These are phyloP conservation scores for Ara ararauna DNA, from an alignment of 2,797 vertebrate genomes.

Conservation along the genomic window DNA sequence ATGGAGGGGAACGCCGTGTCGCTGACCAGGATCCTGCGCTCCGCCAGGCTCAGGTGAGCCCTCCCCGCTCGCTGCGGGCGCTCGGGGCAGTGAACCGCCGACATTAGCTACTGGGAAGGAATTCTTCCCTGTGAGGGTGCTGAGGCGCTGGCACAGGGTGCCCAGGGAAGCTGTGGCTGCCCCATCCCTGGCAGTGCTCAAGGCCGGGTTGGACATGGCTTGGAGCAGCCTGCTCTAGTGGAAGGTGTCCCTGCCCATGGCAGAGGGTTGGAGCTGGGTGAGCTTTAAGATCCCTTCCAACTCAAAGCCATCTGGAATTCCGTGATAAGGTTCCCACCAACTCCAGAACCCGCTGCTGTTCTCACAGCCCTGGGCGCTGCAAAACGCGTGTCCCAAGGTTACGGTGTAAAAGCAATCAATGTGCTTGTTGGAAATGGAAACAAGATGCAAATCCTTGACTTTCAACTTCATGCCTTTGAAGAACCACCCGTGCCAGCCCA, in stretches of 20 bases:
- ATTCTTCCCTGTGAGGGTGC: too few relatives aligned
- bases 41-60: constrained; percentile 44
- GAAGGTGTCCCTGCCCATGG: too few relatives aligned
- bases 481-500: rapidly evolving
- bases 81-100: too few relatives aligned
- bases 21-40: constrained; percentile 85
- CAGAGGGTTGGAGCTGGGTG: background rate
- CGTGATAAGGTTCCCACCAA: background rate
- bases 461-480: background rate
- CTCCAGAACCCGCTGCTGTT: background rate
- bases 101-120: too few relatives aligned
- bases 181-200: too few relatives aligned
- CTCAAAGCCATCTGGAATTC: background rate
- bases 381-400: rapidly evolving
- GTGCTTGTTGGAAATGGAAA: background rate
- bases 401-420: rapidly evolving
- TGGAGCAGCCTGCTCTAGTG: too few relatives aligned
- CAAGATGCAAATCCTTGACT: background rate
- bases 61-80: too few relatives aligned
- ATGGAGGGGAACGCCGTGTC: constrained; percentile 92
- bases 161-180: too few relatives aligned
- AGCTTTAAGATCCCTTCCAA: background rate
- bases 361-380: background rate
- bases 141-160: background rate
- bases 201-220: too few relatives aligned